Conservation (phyloP, 2,797 vertebrate species). For the Chrosomus eos region DNA sequence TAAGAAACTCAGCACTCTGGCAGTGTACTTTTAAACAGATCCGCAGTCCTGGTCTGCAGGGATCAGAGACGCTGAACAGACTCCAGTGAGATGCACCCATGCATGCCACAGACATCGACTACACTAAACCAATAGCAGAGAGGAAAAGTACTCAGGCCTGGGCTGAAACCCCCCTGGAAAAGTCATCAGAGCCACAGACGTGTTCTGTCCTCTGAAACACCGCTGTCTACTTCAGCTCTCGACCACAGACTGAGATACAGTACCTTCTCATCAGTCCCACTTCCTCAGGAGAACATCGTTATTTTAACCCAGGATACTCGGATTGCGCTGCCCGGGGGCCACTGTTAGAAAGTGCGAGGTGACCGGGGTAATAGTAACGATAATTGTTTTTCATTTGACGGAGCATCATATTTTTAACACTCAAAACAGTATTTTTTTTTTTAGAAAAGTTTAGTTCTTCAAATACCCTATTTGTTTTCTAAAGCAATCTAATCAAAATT, state of each 20-base stretch:
- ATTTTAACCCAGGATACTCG: neutral
- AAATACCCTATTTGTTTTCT: neutral
- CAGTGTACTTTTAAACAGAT: constrained; percentile 60
- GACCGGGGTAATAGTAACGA: neutral
- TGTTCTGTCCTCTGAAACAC: constrained; percentile 1
- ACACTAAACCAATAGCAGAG: constrained; percentile 38
- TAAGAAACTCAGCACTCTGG: constrained; percentile 55
- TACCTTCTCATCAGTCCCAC: neutral
- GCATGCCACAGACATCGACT: constrained; percentile 52
- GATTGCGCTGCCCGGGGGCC: neutral
- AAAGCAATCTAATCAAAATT: neutral
- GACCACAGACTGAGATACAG: neutral
- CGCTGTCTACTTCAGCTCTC: constrained; percentile 6
- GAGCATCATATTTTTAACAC: neutral
- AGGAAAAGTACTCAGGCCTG: constrained; percentile 61
- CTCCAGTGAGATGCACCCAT: constrained; percentile 76
- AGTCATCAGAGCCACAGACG: constrained; percentile 13
- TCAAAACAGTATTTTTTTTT: neutral
- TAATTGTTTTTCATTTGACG: neutral
- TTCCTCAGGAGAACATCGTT: constrained; percentile 1
- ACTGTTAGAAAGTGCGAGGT: neutral
- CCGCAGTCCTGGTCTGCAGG: constrained; percentile 27
- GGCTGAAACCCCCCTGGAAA: constrained; percentile 46
- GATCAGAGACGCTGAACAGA: constrained; percentile 66
- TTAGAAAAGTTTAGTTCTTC: too few species aligned